Evolutionary conservation across 1,140 invertebrate genomes (phyloP).

Genomic region (Andricus grossulariae): DNA sequence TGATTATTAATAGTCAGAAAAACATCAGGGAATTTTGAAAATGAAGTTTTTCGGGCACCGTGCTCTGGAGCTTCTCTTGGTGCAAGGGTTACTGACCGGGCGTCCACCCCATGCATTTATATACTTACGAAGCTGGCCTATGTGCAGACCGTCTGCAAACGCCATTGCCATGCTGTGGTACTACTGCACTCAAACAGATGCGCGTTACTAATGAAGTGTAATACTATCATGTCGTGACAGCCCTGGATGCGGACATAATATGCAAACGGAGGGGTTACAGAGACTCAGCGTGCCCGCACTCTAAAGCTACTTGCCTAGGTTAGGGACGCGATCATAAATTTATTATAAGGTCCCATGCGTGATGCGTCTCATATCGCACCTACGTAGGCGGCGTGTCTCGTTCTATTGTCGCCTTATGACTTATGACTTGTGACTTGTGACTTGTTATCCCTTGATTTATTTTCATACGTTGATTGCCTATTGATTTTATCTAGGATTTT

Average conservation of each 20-base stretch:
- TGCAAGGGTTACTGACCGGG: constrained; percentile 54
- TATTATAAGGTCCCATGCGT: constrained; percentile 29
- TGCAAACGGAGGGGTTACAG: constrained; percentile 41
- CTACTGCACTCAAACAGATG: constrained; percentile 42
- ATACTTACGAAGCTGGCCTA: constrained; percentile 51
- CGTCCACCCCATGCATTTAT: constrained; percentile 58
- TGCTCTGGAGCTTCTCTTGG: constrained; percentile 38
- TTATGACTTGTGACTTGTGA: no score
- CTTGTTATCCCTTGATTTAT: no score
- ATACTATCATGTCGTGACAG: constrained; percentile 43
- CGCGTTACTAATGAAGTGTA: constrained; percentile 51
- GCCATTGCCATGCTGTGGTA: constrained; percentile 34
- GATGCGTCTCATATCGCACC: not conserved
- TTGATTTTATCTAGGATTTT: no score
- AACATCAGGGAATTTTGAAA: no score
- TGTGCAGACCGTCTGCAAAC: constrained; percentile 29
- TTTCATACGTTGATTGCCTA: no score
- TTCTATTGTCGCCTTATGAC: no score
- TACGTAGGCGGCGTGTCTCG: not conserved
- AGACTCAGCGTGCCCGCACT: constrained; percentile 40
- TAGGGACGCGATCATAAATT: constrained; percentile 46
- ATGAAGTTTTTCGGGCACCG: no score
- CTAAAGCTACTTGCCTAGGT: constrained; percentile 47
- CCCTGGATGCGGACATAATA: constrained; percentile 33
- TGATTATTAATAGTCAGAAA: no score